A percentile compares a stretch with the other conserved stretches of the same genome.
Conservation (phyloP, 2,113 vertebrate species). For the Corythoichthys intestinalis region DNA sequence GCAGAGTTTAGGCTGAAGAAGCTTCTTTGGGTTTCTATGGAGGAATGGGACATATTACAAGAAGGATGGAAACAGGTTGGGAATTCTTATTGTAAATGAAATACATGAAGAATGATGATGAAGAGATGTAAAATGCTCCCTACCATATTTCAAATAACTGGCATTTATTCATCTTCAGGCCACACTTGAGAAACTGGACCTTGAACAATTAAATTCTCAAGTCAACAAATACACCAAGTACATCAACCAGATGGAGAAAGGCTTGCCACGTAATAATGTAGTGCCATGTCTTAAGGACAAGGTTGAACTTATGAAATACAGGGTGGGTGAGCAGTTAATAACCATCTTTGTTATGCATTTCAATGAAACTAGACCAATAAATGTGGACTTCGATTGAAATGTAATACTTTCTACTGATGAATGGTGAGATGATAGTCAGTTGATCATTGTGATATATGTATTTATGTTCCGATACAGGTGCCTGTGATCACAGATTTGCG, state of each 20-base stretch:
- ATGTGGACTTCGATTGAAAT: neutral
- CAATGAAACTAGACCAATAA: neutral
- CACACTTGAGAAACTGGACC: slow-evolving; percentile 74
- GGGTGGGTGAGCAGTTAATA: slow-evolving; percentile 62
- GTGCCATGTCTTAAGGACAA: slow-evolving; percentile 73
- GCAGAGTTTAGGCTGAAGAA: slow-evolving; percentile 76
- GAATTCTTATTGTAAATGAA: neutral
- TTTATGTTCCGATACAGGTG: slow-evolving; percentile 56
- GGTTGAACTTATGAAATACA: slow-evolving; percentile 77
- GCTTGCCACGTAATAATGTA: slow-evolving; percentile 75
- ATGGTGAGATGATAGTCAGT: neutral
- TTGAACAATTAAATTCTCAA: slow-evolving; percentile 72
- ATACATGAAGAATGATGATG: neutral
- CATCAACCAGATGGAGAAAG: slow-evolving; percentile 79
- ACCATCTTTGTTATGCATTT: neutral
- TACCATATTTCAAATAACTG: neutral
- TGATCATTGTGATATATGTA: neutral
- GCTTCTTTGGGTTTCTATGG: slow-evolving; percentile 79
- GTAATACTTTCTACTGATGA: neutral
- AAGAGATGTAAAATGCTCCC: neutral
- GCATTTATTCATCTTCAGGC: slow-evolving; percentile 52
- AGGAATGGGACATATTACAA: slow-evolving; percentile 76
- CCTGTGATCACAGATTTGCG: slow-evolving; percentile 77
- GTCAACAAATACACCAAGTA: slow-evolving; percentile 77
- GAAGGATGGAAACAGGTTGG: slow-evolving; percentile 74